Evolutionary conservation across 2,113 vertebrate genomes (phyloP).

Genomic region (Albula goreensis): DNA sequence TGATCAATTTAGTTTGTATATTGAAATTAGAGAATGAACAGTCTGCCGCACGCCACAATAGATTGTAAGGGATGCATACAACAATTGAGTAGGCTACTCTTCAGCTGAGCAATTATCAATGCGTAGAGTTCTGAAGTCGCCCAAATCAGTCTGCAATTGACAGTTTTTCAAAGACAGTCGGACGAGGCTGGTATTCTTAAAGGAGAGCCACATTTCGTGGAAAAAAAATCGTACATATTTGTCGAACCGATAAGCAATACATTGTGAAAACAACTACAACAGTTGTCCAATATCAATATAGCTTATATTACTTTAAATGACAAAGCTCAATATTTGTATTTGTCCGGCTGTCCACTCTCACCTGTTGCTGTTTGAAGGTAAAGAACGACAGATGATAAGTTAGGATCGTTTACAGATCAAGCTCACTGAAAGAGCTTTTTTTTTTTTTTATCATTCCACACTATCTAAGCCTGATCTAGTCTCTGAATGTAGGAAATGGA

Average conservation of each 20-base stretch:
- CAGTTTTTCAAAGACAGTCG: not conserved
- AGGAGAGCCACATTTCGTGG: not conserved
- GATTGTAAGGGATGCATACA: not conserved
- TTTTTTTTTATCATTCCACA: not conserved
- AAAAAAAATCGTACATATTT: not conserved
- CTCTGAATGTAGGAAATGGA: not conserved
- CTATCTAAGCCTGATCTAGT: not conserved
- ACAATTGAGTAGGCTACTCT: not conserved
- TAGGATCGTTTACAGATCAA: not conserved
- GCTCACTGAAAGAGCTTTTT: not conserved
- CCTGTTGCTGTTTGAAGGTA: not conserved
- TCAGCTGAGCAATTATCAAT: not conserved
- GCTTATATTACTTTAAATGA: not conserved
- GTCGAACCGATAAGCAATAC: not conserved
- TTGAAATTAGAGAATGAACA: not conserved
- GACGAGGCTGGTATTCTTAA: not conserved
- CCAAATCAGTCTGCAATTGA: not conserved
- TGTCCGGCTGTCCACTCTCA: not conserved
- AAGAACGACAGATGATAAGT: not conserved
- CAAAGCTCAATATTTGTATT: not conserved
- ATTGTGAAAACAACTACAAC: not conserved
- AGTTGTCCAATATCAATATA: not conserved
- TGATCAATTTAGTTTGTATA: not conserved
- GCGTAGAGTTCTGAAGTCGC: not conserved
- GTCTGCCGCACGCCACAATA: not conserved